These are phyloP conservation scores for Rambutsinella grinnellia DNA, from an alignment of 2,888 invertebrate species.

Conservation along the genomic window DNA sequence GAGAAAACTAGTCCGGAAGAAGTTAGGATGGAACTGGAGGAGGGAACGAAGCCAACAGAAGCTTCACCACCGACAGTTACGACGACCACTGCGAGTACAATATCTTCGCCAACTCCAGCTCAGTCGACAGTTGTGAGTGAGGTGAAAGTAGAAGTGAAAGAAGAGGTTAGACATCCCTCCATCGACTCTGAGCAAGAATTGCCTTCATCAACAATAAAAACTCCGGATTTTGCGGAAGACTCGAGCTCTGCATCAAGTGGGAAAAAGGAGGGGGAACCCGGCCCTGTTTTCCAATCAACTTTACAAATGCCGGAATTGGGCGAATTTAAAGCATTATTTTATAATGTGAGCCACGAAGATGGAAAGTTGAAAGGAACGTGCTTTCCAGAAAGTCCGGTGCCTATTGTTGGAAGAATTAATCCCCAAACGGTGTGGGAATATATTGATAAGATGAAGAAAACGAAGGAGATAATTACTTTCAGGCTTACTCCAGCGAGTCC, in stretches of 20 bases:
- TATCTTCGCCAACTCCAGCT: too few species aligned
- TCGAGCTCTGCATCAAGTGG: slow-evolving; percentile 16
- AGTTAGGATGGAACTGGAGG: not conserved
- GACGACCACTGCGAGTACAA: too few species aligned
- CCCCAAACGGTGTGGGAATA: slow-evolving; percentile 94
- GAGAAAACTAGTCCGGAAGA: not conserved
- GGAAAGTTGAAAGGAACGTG: slow-evolving; percentile 51
- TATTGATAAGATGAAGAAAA: slow-evolving; percentile 89
- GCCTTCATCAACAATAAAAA: slow-evolving; percentile 66
- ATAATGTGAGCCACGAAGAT: slow-evolving; percentile 59
- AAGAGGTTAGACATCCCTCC: slow-evolving; percentile 38
- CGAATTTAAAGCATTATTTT: slow-evolving; percentile 58
- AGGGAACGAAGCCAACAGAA: not conserved
- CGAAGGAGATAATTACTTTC: slow-evolving; percentile 88
- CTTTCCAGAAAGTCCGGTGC: slow-evolving; percentile 64
- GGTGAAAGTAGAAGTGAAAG: not conserved
- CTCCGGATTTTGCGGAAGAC: slow-evolving; percentile 64
- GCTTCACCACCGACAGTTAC: not conserved
- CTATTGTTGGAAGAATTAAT: slow-evolving; percentile 90
- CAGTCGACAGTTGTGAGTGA: not conserved
- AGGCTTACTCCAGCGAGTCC: slow-evolving; percentile 84
- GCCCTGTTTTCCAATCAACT: slow-evolving; percentile 51
- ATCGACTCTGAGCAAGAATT: slow-evolving; percentile 64
- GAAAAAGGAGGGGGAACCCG: slow-evolving; percentile 32
- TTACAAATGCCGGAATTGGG: slow-evolving; percentile 65